phyloP scores from a whole-genome alignment of 1,140 invertebrate genomes.

The Rhagoletis pomonella region DNA sequence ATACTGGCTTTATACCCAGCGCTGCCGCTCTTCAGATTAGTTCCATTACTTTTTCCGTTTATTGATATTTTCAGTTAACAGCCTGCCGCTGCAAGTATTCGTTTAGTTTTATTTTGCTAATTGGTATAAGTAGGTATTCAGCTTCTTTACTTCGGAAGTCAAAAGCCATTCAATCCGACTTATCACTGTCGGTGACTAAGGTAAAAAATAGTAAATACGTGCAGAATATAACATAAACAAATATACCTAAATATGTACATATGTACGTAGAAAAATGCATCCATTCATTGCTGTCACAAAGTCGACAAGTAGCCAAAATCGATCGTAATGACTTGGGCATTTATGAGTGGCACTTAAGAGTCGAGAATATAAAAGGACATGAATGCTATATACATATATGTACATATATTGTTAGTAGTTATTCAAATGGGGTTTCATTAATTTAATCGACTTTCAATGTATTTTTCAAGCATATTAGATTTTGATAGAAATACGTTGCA shows the following conservation, averaged over 20 bases:
- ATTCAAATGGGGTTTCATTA: too few relatives aligned
- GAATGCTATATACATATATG: not conserved
- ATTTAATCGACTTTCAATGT: too few relatives aligned
- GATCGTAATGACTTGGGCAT: constrained; percentile 21
- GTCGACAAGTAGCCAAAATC: not conserved
- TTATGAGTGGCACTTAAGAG: constrained; percentile 30
- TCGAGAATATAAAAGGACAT: not conserved
- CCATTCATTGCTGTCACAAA: constrained; percentile 40
- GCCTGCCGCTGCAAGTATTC: not conserved
- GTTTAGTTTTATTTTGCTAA: constrained; percentile 33
- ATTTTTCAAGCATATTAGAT: too few relatives aligned
- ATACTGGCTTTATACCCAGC: not conserved
- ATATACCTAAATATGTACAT: not conserved
- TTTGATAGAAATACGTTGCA: too few relatives aligned
- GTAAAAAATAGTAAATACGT: not conserved
- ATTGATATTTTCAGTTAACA: constrained; percentile 7
- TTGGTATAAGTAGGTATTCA: not conserved
- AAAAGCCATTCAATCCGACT: not conserved
- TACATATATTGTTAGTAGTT: too few relatives aligned
- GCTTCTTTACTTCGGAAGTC: not conserved
- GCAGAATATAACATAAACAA: not conserved
- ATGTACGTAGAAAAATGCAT: not conserved
- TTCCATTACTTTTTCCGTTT: not conserved
- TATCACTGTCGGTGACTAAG: not conserved
- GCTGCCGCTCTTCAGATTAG: not conserved